Base-by-base conservation (phyloP, 2,888 invertebrate species). In the Microdon myrmicae region DNA sequence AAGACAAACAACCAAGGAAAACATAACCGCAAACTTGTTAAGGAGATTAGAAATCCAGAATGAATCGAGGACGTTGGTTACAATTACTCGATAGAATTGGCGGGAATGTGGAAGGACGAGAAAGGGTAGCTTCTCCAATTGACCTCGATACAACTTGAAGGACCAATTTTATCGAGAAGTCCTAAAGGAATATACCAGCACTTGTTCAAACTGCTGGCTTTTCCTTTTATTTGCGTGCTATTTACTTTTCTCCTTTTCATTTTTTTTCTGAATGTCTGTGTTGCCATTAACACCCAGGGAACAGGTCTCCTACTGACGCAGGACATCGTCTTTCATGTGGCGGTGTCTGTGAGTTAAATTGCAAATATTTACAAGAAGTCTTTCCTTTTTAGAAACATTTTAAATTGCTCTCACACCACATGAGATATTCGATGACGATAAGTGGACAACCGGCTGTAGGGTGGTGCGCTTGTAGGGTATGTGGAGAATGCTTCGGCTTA, bases 11-110 rank as follows among this genome's bases (percentile, higher is more conserved):
- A 19, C 25, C n/a, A 9, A 31, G 22, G 32, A 54, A 45, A 47
- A 37, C 25, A 35, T 43, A 47, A 56, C 44, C 29, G 39, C 56
- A 61, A 61, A 56, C 49, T 61, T 61, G 61, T 61, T 61, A 61
- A 61, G 61, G 49, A 61, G 61, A 56, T 61, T 61, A 61, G 61
- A 56, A 61, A 44, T 56, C 49, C 56, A 49, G 39, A 61, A 44
- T 14, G 17, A 32, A 12, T 12, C 9, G 9, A 23, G 9, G 23
- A 8, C 9, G 8, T 23, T 13, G 22, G 12, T 20, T 10, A 31
- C 22, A 29, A 16, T 25, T 22, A 25, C 8, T 26, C 28, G 34
- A 53, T 43, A 56, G 20, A 26, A 61, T 61, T 61, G n/a, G n/a
- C n/a, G n/a, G n/a, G n/a, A n/a, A 61, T 56, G 55, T 38, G 14